Conservation (phyloP, 1,140 invertebrate species). For the Drosophila watanabei region DNA sequence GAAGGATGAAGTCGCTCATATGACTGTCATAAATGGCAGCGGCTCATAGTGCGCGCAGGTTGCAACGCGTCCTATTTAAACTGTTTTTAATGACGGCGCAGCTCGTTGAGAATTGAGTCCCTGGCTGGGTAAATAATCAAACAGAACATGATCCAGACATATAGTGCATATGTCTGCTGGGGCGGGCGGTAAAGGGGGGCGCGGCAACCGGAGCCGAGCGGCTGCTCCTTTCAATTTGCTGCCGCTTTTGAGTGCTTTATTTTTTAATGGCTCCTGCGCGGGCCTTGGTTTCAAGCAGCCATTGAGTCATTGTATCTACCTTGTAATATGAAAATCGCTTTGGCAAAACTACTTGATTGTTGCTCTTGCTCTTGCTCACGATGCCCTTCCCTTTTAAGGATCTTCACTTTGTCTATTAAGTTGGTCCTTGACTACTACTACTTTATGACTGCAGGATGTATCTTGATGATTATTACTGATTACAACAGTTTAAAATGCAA, state of each 20-base stretch:
- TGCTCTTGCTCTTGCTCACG: slow-evolving; percentile 1
- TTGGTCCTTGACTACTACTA: background rate
- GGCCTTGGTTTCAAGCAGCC: slow-evolving; percentile 41
- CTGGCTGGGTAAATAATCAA: slow-evolving; percentile 32
- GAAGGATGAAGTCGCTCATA: slow-evolving; percentile 10
- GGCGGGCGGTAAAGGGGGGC: too few species aligned
- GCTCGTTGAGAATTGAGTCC: slow-evolving; percentile 22
- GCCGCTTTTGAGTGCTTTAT: slow-evolving; percentile 40
- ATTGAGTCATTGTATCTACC: slow-evolving; percentile 57
- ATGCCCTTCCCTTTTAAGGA: slow-evolving; percentile 14
- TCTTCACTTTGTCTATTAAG: background rate
- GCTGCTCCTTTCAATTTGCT: slow-evolving; percentile 55
- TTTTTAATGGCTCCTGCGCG: slow-evolving; percentile 50
- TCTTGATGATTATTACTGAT: background rate
- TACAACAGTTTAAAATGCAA: background rate
- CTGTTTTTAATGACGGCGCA: slow-evolving; percentile 64
- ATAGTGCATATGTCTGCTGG: slow-evolving; percentile 17
- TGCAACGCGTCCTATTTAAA: slow-evolving; percentile 64
- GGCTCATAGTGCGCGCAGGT: slow-evolving; percentile 54
- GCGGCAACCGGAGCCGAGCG: slow-evolving; percentile 10
- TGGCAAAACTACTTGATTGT: slow-evolving; percentile 51
- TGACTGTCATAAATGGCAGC: slow-evolving; percentile 55
- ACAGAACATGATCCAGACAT: slow-evolving; percentile 32
- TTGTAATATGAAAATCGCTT: slow-evolving; percentile 34
- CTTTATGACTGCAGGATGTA: background rate